Conservation (phyloP, 37 sponge, comb jelly and placozoan genomes). For the Corticium candelabrum region DNA sequence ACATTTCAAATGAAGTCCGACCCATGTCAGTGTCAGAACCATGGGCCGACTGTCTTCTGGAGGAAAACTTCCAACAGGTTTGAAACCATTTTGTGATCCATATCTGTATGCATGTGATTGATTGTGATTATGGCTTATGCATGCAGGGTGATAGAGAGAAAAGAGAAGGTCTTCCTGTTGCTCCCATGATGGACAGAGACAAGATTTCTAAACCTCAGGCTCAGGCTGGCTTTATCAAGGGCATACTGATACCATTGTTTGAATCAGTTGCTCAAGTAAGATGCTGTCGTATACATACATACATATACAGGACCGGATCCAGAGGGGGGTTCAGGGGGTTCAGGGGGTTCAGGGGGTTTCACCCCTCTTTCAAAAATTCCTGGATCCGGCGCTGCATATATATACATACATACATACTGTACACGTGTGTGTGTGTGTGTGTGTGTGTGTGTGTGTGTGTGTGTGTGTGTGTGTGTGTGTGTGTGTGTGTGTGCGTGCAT, state of each 20-base stretch:
- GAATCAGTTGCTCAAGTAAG: constrained; percentile 47
- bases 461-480: no score
- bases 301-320: no score
- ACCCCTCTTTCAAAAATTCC: no score
- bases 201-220: constrained; percentile 69
- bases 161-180: constrained; percentile 68
- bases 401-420: not conserved
- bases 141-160: constrained; percentile 76
- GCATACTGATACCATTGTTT: constrained; percentile 69
- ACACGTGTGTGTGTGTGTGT: no score
- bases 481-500: no score
- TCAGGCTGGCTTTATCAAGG: constrained; percentile 80
- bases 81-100: not conserved
- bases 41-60: constrained; percentile 84
- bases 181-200: constrained; percentile 87
- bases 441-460: no score
- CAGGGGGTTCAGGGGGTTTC: no score
- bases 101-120: not conserved
- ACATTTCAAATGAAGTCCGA: constrained; percentile 79
- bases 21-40: constrained; percentile 70
- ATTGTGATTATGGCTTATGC: not conserved
- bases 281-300: no score
- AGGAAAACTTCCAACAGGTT: constrained; percentile 67
- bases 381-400: no score
- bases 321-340: no score